Evolutionary conservation across 2,797 vertebrate species (phyloP).

Genomic region (Sebastes matsubarae): DNA sequence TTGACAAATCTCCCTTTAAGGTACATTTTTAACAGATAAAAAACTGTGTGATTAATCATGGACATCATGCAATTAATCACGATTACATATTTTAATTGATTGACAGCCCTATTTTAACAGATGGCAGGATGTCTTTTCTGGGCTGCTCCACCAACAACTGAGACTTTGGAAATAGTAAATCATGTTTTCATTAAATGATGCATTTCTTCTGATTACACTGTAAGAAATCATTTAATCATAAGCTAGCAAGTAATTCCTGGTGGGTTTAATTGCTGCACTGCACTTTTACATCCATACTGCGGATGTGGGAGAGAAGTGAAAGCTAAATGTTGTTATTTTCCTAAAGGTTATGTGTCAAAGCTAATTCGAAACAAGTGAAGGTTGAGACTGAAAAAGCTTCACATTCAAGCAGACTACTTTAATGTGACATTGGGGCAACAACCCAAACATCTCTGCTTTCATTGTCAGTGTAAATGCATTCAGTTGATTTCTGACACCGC

Average conservation of each 20-base stretch:
- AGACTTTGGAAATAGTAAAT: background rate
- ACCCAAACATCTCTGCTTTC: background rate
- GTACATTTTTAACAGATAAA: too few species aligned
- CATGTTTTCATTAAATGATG: background rate
- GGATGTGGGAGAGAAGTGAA: background rate
- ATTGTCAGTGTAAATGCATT: background rate
- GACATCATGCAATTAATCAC: too few species aligned
- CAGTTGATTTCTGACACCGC: background rate
- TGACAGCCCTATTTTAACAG: background rate
- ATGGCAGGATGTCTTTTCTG: background rate
- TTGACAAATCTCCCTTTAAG: too few species aligned
- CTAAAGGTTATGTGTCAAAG: background rate
- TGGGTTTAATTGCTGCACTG: background rate
- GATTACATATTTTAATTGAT: too few species aligned
- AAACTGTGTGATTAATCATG: too few species aligned
- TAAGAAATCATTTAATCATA: background rate
- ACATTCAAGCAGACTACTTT: background rate
- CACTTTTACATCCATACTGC: background rate
- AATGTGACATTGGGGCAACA: background rate
- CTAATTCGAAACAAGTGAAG: background rate
- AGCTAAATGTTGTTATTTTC: background rate
- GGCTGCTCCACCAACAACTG: background rate
- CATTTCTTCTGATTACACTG: background rate
- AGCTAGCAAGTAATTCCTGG: background rate
- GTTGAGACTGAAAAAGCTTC: background rate